phyloP scores from a whole-genome alignment of 92 coral and sea anemone genomes.

The Bergia sp. region DNA sequence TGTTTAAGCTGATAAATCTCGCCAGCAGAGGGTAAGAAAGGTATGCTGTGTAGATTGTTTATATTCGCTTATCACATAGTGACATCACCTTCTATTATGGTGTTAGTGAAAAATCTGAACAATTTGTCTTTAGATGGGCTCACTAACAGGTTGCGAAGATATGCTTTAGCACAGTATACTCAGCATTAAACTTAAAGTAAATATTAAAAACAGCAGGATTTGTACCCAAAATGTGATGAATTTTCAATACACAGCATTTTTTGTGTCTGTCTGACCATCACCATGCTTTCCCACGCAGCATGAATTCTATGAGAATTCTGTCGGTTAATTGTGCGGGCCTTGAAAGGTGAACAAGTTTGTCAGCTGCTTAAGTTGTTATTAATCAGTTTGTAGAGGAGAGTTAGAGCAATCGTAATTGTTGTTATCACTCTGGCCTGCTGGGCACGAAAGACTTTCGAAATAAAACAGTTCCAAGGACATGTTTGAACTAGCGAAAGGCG shows the following conservation, averaged over 20 bases:
- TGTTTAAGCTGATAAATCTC: background rate
- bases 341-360: background rate
- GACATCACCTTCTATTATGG: constrained; percentile 6
- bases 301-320: background rate
- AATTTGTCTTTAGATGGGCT: background rate
- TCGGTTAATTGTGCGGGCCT: background rate
- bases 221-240: background rate
- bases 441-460: background rate
- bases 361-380: background rate
- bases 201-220: background rate
- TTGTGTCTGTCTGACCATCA: too few relatives aligned
- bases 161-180: too few relatives aligned
- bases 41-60: constrained; percentile 18
- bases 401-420: background rate
- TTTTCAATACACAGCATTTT: too few relatives aligned
- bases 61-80: constrained; percentile 2
- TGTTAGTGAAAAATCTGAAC: background rate
- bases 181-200: background rate
- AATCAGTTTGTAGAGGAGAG: background rate
- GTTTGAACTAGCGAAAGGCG: background rate
- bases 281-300: constrained; percentile 2
- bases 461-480: background rate
- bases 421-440: background rate
- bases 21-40: constrained; percentile 25
- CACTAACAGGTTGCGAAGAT: background rate